Base-by-base conservation (phyloP, 2,797 vertebrate species). In the Rhadinocentrus ornatus region DNA sequence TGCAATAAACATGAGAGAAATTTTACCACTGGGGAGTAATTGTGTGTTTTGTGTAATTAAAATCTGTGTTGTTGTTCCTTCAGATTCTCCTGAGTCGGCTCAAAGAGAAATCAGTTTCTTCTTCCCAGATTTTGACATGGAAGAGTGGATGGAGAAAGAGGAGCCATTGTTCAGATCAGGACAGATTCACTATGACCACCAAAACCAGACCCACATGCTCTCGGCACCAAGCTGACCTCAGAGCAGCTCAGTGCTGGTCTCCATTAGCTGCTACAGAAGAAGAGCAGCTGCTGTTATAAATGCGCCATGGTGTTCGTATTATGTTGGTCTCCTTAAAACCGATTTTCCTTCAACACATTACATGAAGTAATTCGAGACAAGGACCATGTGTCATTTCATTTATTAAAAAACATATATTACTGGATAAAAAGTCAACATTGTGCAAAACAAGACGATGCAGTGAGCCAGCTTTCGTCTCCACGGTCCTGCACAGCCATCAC, bases 81-180 rank as follows among this genome's bases (percentile, higher is more conserved):
- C 88, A 99, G 98, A 99, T 92, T 99, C 97, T 0, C 55, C 80
- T 6, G 93, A 94, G 62, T 97, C 97, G 0, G 97, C 97, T 61
- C 92, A 91, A 57, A 95, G 95, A 85, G 98, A 99, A 91, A 98
- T 99, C n/a, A 16, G 78, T 7, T 95, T 96, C 91, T 99, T 99
- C 92, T 99, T 98, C 90, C 97, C 98, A 0, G 97, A 98, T 65
- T 99, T 99, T 72, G 75, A 85, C 0, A 69, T 88, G 22, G 87
- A 84, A 71, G 90, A 89, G 59, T 99, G 97, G 97, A 94, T 96
- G 66, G 84, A 94, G 75, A 88, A 88, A 29, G 94, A 97, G 0
- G 96, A 98, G 78, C 96, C 95, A 0, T 72, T 3, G 6, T 91
- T 97, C 84, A 92, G 96, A 69, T 57, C 61, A 0, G 93, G 95